Evolutionary conservation across 2,797 vertebrate genomes (phyloP), one percentile per base, ranked within the genome.

Genomic region (Leucoraja ocellata): DNA sequence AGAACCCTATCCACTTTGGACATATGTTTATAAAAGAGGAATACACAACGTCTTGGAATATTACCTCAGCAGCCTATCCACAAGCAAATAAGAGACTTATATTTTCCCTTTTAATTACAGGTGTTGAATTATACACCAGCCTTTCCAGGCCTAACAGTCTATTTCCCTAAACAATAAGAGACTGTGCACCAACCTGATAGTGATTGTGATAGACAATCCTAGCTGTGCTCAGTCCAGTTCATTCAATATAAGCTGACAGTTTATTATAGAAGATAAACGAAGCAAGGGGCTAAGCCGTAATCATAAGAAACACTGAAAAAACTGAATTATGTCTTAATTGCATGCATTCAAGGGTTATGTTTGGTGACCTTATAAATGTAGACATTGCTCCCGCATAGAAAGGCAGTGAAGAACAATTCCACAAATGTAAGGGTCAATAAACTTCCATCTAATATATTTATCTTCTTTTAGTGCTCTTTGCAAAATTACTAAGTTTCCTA

Each of bases 191-290:
- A 74, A 92, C 46, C 36, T 92, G 90, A 92, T 79, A 65, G 78
- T 93, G 93, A 90, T 91, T 93, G 81, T 83, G 74, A 71, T 71
- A 80, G 91, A 93, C 93, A 93, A 91, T 92, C 74, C 92, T 93
- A 76, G 93, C 94, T 91, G 93, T 91, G 84, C 94, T 93, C 92
- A 92, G 93, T 93, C 90, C 79, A 93, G 77, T 93, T 93, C 68
- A 76, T n/a, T 80, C 91, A 77, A 84, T 73, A 6, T 71, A n/a
- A 93, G 95, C 96, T 94, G 95, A 95, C 95, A 95, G 95, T 94
- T 93, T 63, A 93, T 94, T 93, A 92, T 94, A 61, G 65, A 83
- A 83, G 93, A 79, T 93, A 93, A 94, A 93, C 93, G 93, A 94
- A 93, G 93, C 94, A 93, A 73, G 58, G 90, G 91, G 63, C 65